Percentiles rank a stretch among this genome's conserved stretches.
These are phyloP conservation scores for Archocentrus centrarchus DNA, from an alignment of 2,113 vertebrate species.

Conservation along the genomic window DNA sequence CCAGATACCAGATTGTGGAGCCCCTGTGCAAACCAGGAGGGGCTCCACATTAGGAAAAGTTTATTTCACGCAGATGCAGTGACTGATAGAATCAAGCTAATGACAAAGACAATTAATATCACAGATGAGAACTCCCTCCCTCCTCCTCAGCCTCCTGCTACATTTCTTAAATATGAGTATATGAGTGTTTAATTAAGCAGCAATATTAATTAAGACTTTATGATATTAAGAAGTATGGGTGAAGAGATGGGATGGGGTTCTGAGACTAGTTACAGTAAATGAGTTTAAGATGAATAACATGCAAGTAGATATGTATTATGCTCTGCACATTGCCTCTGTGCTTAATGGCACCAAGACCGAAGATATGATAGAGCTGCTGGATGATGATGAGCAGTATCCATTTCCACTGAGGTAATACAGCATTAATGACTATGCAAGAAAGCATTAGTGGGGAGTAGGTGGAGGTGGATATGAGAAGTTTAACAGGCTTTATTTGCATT, in stretches of 20 bases:
- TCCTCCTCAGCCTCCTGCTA: constrained; percentile 43
- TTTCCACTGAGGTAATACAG: constrained; percentile 33
- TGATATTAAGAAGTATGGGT: constrained; percentile 69
- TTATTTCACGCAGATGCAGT: constrained; percentile 38
- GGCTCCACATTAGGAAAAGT: constrained; percentile 8
- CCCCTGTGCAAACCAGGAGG: constrained; percentile 4
- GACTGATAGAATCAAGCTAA: constrained; percentile 56
- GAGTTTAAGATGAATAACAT: constrained; percentile 74
- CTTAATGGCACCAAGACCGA: constrained; percentile 38
- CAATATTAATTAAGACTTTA: constrained; percentile 78
- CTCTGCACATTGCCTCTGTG: constrained; percentile 1
- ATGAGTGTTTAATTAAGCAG: constrained; percentile 82
- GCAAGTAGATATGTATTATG: background rate
- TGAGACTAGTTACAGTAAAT: constrained; percentile 66
- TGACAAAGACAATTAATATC: constrained; percentile 65
- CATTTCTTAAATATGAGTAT: constrained; percentile 80
- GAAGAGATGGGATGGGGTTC: constrained; percentile 21
- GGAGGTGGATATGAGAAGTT: background rate
- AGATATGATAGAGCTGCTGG: background rate
- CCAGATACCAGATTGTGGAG: background rate
- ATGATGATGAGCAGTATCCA: constrained; percentile 23
- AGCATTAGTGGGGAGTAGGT: background rate
- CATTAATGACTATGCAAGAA: constrained; percentile 21
- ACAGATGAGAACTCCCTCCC: constrained; percentile 48
- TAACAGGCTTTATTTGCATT: constrained; percentile 1